phyloP scores from a whole-genome alignment of 2,888 invertebrate species.

The Yponomeuta malinellus region DNA sequence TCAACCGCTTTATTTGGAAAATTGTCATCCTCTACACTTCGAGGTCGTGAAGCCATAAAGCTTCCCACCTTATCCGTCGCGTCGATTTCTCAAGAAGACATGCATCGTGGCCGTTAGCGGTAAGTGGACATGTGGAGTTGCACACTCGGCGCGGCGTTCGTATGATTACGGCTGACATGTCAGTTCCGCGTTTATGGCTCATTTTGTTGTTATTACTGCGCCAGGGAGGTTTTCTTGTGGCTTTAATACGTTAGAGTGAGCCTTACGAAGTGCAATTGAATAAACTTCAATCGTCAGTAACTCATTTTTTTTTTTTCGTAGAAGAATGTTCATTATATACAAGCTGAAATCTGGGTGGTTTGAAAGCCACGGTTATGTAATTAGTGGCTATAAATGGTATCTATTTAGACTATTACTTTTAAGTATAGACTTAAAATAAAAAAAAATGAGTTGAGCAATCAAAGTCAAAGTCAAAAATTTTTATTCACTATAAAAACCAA shows the following conservation, averaged over 20 bases:
- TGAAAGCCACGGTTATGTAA: too few species aligned
- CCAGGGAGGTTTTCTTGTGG: background rate
- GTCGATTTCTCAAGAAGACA: background rate
- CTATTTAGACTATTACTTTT: too few species aligned
- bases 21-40: background rate
- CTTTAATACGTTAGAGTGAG: background rate
- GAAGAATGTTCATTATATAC: too few species aligned
- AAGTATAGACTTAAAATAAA: too few species aligned
- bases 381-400: too few species aligned
- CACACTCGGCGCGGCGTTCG: conserved; percentile 20
- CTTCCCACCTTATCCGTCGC: background rate
- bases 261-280: background rate
- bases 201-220: conserved; percentile 12
- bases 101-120: conserved; percentile 48
- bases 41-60: background rate
- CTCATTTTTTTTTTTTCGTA: too few species aligned
- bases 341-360: too few species aligned
- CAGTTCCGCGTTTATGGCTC: conserved; percentile 19
- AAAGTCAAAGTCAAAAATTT: too few species aligned
- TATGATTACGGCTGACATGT: conserved; percentile 17
- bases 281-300: too few species aligned
- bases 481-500: too few species aligned
- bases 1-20: too few species aligned
- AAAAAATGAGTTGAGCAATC: too few species aligned
- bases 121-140: conserved; percentile 55